phyloP scores from a whole-genome alignment of 2,888 invertebrate genomes.

The Petrolisthes manimaculis region DNA sequence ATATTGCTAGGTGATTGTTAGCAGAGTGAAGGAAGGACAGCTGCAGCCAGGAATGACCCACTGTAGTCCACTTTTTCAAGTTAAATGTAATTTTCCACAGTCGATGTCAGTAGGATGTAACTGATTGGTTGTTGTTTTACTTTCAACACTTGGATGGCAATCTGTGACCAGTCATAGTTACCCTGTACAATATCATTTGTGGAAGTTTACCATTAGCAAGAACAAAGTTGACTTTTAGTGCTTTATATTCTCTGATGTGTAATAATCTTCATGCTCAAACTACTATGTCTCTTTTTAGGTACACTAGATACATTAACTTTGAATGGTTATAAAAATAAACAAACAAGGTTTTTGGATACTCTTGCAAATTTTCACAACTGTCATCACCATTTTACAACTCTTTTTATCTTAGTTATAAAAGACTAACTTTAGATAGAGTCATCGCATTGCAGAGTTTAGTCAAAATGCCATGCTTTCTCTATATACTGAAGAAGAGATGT shows the following conservation, averaged over 20 bases:
- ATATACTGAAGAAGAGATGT: not conserved
- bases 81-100: too few relatives aligned
- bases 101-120: too few relatives aligned
- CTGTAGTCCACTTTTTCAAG: too few relatives aligned
- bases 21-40: too few relatives aligned
- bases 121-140: too few relatives aligned
- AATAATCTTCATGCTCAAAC: conserved; percentile 16
- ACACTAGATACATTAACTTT: conserved; percentile 5
- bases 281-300: not conserved
- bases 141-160: too few relatives aligned
- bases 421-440: not conserved
- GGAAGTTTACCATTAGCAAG: too few relatives aligned
- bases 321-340: not conserved
- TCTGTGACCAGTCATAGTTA: too few relatives aligned
- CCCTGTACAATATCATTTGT: too few relatives aligned
- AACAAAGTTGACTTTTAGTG: not conserved
- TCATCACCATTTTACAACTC: conserved; percentile 5
- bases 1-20: too few relatives aligned
- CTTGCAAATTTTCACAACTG: conserved; percentile 3
- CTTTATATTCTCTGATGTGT: conserved; percentile 1
- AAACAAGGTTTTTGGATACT: conserved; percentile 6
- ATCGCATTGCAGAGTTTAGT: not conserved
- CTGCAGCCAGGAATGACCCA: too few relatives aligned
- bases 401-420: not conserved
- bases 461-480: not conserved